Evolutionary conservation across 92 coral and sea anemone genomes (phyloP).

Genomic region (Porites evermanni): DNA sequence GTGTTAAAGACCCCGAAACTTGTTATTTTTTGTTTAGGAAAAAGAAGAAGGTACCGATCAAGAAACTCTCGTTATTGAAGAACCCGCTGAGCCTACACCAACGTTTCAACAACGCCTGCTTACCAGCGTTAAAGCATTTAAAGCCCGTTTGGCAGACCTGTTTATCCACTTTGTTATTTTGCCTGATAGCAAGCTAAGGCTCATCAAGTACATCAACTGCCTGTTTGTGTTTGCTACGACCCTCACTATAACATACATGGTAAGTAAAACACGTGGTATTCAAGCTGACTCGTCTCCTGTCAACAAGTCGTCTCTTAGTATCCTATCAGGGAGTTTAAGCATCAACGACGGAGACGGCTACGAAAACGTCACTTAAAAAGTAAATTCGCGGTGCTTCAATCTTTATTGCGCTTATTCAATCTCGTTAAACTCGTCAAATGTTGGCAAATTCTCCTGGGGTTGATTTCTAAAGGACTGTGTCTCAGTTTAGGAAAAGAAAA

Average conservation of each 20-base stretch:
- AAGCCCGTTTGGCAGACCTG: conserved; percentile 53
- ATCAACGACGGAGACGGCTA: no score
- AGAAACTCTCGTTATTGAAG: conserved; percentile 6
- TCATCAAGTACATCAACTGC: conserved; percentile 75
- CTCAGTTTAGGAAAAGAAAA: no score
- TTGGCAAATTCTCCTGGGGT: no score
- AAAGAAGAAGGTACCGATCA: conserved; percentile 38
- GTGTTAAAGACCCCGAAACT: no score
- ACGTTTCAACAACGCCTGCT: conserved; percentile 21
- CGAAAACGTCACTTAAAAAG: no score
- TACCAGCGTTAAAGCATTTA: conserved; percentile 19
- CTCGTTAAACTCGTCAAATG: no score
- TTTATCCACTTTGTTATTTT: conserved; percentile 70
- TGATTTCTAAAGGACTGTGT: no score
- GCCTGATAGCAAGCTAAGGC: conserved; percentile 75
- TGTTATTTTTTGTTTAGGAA: conserved; percentile 21
- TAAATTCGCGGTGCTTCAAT: no score
- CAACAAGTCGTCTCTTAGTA: background rate
- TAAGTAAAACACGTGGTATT: conserved; percentile 15
- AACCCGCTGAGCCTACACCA: conserved; percentile 22
- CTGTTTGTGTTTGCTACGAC: conserved; percentile 70
- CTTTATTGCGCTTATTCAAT: no score
- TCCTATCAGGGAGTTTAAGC: no score
- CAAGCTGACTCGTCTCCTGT: background rate
- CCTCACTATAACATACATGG: conserved; percentile 82